Evolutionary conservation across 2,888 invertebrate genomes (phyloP).

Genomic region (Colletes collaris): DNA sequence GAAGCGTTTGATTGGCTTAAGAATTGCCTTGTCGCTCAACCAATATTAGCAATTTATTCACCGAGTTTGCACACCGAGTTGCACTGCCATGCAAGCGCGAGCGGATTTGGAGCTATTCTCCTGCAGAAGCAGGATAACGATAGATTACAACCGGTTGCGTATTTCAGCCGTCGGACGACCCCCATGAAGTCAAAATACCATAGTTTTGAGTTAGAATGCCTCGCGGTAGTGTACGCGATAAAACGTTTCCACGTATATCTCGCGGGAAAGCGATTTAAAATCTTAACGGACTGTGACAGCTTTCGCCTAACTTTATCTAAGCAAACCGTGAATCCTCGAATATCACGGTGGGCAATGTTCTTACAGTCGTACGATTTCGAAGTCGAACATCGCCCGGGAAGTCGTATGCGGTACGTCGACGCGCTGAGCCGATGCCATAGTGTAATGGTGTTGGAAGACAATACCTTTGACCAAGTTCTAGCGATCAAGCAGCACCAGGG

Average conservation of each 20-base stretch:
- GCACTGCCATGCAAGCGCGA: constrained; percentile 9
- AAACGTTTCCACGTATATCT: constrained; percentile 11
- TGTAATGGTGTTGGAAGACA: background rate
- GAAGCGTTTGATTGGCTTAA: constrained; percentile 54
- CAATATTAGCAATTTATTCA: constrained; percentile 9
- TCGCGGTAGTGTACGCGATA: constrained; percentile 4
- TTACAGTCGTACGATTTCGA: background rate
- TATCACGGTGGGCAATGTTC: background rate
- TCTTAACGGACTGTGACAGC: background rate
- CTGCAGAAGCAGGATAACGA: background rate
- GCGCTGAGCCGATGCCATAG: background rate
- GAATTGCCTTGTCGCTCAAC: constrained; percentile 26
- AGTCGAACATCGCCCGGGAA: background rate
- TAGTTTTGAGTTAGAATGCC: constrained; percentile 3
- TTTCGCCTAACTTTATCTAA: background rate
- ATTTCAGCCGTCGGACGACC: constrained; percentile 15
- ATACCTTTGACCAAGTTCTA: background rate
- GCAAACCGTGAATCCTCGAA: background rate
- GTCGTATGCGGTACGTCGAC: background rate
- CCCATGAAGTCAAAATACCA: constrained; percentile 12
- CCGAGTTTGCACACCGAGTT: background rate
- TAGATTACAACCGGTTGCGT: background rate
- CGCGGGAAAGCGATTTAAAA: background rate
- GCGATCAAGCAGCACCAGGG: background rate
- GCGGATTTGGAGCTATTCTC: constrained; percentile 25